Conservation (phyloP, 2,113 vertebrate species). For the Epinephelus moara region DNA sequence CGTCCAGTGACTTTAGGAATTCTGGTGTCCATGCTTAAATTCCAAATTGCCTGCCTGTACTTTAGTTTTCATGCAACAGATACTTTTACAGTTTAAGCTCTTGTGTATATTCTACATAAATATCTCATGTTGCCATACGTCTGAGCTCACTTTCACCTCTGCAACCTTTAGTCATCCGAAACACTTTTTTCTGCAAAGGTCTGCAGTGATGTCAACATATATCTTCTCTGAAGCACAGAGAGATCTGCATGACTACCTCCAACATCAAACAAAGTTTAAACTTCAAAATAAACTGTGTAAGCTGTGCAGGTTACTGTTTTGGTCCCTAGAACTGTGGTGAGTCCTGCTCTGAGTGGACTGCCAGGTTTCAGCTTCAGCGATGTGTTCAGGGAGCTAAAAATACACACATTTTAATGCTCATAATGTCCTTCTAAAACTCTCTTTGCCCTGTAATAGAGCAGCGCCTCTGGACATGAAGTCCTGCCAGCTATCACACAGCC, state of each 20-base stretch:
- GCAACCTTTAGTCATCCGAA: no score
- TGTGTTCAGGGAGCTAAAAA: conserved; percentile 4
- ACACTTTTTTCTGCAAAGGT: neutral
- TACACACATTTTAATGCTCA: conserved; percentile 2
- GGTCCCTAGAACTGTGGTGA: neutral
- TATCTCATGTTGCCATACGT: no score
- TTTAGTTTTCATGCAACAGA: no score
- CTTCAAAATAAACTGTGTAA: neutral
- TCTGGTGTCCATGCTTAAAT: no score
- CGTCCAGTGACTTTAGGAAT: no score
- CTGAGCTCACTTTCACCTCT: no score
- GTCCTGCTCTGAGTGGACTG: neutral
- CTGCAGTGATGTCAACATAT: neutral
- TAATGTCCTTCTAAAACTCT: conserved; percentile 22
- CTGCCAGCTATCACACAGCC: conserved; percentile 47
- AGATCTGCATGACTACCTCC: neutral
- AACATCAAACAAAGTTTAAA: neutral
- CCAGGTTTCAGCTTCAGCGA: neutral
- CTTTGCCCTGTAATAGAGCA: conserved; percentile 7
- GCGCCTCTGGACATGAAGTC: neutral
- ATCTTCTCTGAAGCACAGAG: neutral
- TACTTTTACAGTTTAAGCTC: no score
- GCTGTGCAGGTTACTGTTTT: neutral
- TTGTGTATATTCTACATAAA: no score
- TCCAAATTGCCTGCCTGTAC: no score